Base-by-base conservation (phyloP, 2,113 vertebrate species). In the Sander lucioperca region DNA sequence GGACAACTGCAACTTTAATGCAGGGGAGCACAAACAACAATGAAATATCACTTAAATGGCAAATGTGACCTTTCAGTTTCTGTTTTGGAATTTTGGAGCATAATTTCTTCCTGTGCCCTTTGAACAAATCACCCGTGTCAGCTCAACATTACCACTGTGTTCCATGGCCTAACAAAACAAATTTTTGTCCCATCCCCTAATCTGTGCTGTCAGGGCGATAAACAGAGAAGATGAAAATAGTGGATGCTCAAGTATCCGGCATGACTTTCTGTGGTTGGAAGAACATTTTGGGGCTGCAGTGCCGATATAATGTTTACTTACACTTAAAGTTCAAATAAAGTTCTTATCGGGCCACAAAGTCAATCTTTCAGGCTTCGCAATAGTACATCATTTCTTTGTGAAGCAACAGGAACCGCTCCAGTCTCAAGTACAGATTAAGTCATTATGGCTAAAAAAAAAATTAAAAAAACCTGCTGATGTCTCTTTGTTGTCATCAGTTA, bases 11-110 rank as follows among this genome's bases (percentile, higher is more conserved):
- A 45, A 62, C 59, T 51, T 77, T 51, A 82, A 79, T 66, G 36
- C 68, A 69, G n/a, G 19, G 51, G 16, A 80, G 64, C 6, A 1
- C 6, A 21, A 50, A 30, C 51, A 56, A 63, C 61, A 74, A 74
- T 85, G 58, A 81, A 72, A 72, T 79, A 85, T 87, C 50, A 27
- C 54, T 82, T 68, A 43, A 70, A 81, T 76, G 33, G 53, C 62
- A 72, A 86, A 78, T 53, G n/a, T 71, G 84, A 88, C 86, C 82
- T 88, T 88, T 86, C 18, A 15, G 36, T 62, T 86, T 79, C 74
- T 66, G 70, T 80, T 89, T 76, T 76, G 69, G 69, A 72, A 48
- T 62, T 66, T 72, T 58, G 25, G 66, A 77, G 73, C 21, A 62
- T 79, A 13, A 81, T 74, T 79, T 79, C 82, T 58, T 70, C 53